Percentiles rank a stretch among this genome's conserved stretches.
phyloP scores from a whole-genome alignment of 1,140 invertebrate genomes.

The Choristoneura fumiferana region DNA sequence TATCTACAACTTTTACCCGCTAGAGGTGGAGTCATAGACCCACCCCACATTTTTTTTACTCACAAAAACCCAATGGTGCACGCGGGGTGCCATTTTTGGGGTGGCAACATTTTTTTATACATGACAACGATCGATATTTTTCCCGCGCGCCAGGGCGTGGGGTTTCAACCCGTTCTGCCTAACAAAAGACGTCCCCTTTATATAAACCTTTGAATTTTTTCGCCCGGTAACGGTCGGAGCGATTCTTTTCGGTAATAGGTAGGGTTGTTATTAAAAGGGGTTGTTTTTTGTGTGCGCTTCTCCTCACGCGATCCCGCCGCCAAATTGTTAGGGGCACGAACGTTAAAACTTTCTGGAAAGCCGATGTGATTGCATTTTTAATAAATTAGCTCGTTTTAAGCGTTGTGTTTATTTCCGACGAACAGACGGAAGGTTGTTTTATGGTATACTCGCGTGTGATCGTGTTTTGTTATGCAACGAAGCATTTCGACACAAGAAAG shows the following conservation, averaged over 20 bases:
- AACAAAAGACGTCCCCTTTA: constrained; percentile 56
- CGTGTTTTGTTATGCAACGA: constrained; percentile 16
- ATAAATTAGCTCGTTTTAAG: constrained; percentile 6
- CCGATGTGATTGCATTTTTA: constrained; percentile 5
- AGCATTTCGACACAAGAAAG: too few relatives aligned
- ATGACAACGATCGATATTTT: constrained; percentile 60
- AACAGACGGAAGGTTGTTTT: background rate
- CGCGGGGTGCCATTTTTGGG: constrained; percentile 31
- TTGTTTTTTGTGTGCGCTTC: constrained; percentile 58
- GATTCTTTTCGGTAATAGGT: constrained; percentile 68
- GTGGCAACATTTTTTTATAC: constrained; percentile 63
- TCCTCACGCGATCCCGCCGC: constrained; percentile 60
- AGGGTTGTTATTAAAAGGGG: constrained; percentile 64
- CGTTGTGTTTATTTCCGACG: constrained; percentile 4
- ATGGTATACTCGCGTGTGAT: background rate
- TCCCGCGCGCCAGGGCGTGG: constrained; percentile 54
- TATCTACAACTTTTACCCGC: constrained; percentile 52
- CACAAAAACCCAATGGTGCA: constrained; percentile 57
- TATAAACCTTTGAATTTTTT: constrained; percentile 66
- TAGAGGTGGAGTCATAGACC: constrained; percentile 47
- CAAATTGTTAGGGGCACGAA: constrained; percentile 62
- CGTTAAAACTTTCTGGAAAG: constrained; percentile 14
- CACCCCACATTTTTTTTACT: constrained; percentile 63
- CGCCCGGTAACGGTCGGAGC: constrained; percentile 56
- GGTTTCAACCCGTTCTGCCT: constrained; percentile 36